Evolutionary conservation across 2,888 invertebrate species (phyloP), one percentile per base, ranked within the genome.

Genomic region (Rhyacophila evoluta): DNA sequence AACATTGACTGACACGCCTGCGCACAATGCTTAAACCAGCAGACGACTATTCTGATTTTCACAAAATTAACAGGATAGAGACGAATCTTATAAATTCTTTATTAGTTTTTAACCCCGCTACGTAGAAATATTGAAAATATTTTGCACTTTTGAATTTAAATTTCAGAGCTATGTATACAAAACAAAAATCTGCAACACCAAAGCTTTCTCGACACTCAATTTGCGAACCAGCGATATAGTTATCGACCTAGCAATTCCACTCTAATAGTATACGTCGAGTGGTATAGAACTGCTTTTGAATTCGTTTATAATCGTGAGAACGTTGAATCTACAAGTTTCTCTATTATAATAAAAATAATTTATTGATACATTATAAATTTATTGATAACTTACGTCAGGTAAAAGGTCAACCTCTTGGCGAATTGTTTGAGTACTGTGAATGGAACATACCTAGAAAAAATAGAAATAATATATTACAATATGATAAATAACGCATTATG

Each of bases 381-480:
- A 33, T 6, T 25, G 25, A 55, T 55, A 55, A 19, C 55, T 55
- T 55, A 55, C 55, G 55, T 55, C 55, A 55, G 19, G 25, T 19
- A 10, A 55, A 25, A 25, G 55, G 55, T 25, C 25, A 19, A 25
- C 25, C 2, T 6, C 2, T 55, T 19, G 55, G 19, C 19, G 25
- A 19, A 19, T 55, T 8, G 68, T 36, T 69, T 33, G 67, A 37
- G n/a, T 72, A 72, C n/a, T 33, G 33, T 72, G 29, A 28, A 29
- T 19, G 33, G 73, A 68, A 80, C 80, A 72, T 80, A 80, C 80
- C 80, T 80, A 75, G n/a, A 80, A 80, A 27, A 71, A 77, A 15
- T 72, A 70, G 36, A 55, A 79, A 77, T n/a, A 2, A 70, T 68
- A 5, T 41, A 12, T 12, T 41, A 55, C 8, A 0, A 39, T 39